These are phyloP conservation scores for Psammodynastes pulverulentus DNA, from an alignment of 2,113 vertebrate genomes.

Conservation along the genomic window DNA sequence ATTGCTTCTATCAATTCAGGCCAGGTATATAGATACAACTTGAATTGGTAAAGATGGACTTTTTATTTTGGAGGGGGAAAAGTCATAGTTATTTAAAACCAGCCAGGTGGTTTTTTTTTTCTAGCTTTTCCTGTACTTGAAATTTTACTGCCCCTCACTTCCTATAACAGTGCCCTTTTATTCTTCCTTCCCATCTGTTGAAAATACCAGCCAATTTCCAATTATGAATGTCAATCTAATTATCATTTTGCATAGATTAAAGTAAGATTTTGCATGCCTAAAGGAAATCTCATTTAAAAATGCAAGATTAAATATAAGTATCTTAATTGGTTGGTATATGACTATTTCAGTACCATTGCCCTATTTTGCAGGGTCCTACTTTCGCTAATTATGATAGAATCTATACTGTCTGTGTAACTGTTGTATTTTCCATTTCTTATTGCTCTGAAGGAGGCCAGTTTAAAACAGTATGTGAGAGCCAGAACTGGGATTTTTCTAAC, in stretches of 20 bases:
- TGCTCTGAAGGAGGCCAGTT: not conserved
- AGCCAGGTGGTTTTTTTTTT: not conserved
- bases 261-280: not conserved
- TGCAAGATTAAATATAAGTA: not conserved
- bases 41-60: not conserved
- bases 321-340: not conserved
- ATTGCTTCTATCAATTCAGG: not conserved
- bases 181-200: not conserved
- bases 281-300: not conserved
- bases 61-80: not conserved
- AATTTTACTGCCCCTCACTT: not conserved
- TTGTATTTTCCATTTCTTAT: not conserved
- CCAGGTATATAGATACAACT: not conserved
- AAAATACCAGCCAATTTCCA: conserved; percentile 2
- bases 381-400: not conserved
- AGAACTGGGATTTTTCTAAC: not conserved
- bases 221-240: conserved; percentile 12
- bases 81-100: not conserved
- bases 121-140: not conserved
- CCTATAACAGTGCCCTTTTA: not conserved
- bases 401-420: not conserved
- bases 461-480: not conserved
- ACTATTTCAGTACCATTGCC: not conserved
- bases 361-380: not conserved
- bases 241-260: not conserved